phyloP scores from a whole-genome alignment of 2,888 invertebrate species.

The Morpho helenor region DNA sequence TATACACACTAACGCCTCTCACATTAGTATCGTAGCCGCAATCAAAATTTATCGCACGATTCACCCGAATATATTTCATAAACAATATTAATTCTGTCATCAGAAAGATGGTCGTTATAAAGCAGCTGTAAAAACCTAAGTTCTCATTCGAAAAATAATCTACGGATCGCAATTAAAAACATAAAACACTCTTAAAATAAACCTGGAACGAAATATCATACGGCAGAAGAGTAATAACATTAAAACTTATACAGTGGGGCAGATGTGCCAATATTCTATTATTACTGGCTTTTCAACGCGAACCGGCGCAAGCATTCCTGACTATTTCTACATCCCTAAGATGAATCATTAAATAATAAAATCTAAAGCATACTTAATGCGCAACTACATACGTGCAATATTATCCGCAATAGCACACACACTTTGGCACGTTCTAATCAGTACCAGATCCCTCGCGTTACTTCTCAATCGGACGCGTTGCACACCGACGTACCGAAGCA shows the following conservation, averaged over 20 bases:
- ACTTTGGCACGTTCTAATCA: constrained; percentile 68
- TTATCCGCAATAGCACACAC: constrained; percentile 65
- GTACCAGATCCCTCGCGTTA: constrained; percentile 67
- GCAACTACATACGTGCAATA: constrained; percentile 60
- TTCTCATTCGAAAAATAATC: constrained; percentile 65
- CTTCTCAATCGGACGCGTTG: constrained; percentile 58
- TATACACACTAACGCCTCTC: constrained; percentile 20
- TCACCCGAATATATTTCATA: constrained; percentile 58
- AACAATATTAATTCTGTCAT: constrained; percentile 74
- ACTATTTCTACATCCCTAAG: constrained; percentile 78
- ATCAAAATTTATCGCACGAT: constrained; percentile 59
- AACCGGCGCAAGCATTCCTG: constrained; percentile 69
- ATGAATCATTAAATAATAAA: constrained; percentile 80
- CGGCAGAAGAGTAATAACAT: constrained; percentile 67
- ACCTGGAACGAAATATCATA: constrained; percentile 65
- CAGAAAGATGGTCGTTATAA: constrained; percentile 61
- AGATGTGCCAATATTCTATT: constrained; percentile 78
- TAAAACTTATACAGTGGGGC: constrained; percentile 71
- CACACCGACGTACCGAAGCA: constrained; percentile 43
- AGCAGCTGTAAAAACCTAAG: constrained; percentile 69
- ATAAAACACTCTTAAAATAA: constrained; percentile 71
- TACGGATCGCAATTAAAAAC: constrained; percentile 70
- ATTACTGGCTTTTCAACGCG: constrained; percentile 75
- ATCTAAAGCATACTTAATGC: constrained; percentile 77
- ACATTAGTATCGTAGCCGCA: constrained; percentile 30